These are phyloP conservation scores for Trochalopteron elliotii DNA, from an alignment of 2,113 vertebrate genomes.

Conservation along the genomic window DNA sequence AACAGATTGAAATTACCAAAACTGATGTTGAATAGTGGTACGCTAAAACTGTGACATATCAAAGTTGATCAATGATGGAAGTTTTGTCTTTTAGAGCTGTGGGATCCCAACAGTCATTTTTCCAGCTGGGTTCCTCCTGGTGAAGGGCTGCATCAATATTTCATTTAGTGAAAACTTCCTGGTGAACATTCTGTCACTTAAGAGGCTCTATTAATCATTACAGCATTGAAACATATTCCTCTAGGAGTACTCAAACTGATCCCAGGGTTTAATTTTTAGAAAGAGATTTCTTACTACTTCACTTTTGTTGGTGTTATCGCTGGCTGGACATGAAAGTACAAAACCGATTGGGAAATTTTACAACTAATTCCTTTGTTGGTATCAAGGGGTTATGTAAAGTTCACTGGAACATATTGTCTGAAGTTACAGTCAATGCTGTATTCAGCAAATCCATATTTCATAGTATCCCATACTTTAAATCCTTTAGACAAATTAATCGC, in stretches of 20 bases:
- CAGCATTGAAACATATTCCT: conserved; percentile 78
- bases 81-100: conserved; percentile 56
- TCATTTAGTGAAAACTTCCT: conserved; percentile 93
- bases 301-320: conserved; percentile 85
- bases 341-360: conserved; percentile 77
- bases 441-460: conserved; percentile 73
- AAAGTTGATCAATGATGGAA: conserved; percentile 66
- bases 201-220: conserved; percentile 83
- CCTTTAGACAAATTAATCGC: conserved; percentile 67
- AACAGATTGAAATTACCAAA: neutral
- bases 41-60: conserved; percentile 42
- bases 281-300: conserved; percentile 80
- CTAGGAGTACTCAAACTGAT: conserved; percentile 72
- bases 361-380: conserved; percentile 85
- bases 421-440: conserved; percentile 65
- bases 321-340: conserved; percentile 87
- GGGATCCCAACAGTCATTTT: conserved; percentile 71
- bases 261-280: conserved; percentile 78
- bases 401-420: conserved; percentile 77
- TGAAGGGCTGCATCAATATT: conserved; percentile 78
- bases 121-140: conserved; percentile 74
- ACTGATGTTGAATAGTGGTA: conserved; percentile 1
- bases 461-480: conserved; percentile 55
- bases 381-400: conserved; percentile 86
- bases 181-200: conserved; percentile 83